phyloP scores from a whole-genome alignment of 2,888 invertebrate species.

The Busseola fusca region DNA sequence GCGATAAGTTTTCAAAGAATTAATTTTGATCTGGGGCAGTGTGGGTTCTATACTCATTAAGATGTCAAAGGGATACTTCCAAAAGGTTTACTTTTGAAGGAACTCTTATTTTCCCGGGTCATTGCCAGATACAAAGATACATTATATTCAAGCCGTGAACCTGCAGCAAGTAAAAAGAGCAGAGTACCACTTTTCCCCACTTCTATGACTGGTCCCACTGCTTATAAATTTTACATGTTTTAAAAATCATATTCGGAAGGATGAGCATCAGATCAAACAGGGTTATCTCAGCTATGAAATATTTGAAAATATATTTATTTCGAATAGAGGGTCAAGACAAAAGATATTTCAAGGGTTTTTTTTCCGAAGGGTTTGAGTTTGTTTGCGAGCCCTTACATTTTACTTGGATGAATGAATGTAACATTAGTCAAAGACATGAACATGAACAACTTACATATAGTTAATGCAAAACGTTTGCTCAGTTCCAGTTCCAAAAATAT shows the following conservation, averaged over 20 bases:
- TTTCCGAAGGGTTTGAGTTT: neutral
- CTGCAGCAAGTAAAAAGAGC: slow-evolving; percentile 34
- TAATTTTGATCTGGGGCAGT: neutral
- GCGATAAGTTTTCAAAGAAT: neutral
- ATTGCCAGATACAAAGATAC: slow-evolving; percentile 16
- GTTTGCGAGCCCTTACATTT: slow-evolving; percentile 12
- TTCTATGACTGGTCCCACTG: slow-evolving; percentile 3
- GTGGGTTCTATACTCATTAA: neutral
- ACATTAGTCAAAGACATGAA: slow-evolving; percentile 7
- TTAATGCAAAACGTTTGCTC: neutral
- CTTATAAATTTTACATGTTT: slow-evolving; percentile 38
- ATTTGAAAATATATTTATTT: slow-evolving; percentile 29
- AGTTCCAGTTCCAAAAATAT: neutral
- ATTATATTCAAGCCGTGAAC: slow-evolving; percentile 14
- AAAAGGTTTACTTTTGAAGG: neutral
- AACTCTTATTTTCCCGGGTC: slow-evolving; percentile 20
- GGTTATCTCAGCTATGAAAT: slow-evolving; percentile 36
- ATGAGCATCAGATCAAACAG: slow-evolving; percentile 42
- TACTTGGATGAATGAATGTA: neutral
- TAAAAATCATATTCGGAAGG: slow-evolving; percentile 38
- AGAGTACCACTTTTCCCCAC: slow-evolving; percentile 28
- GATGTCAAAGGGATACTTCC: slow-evolving; percentile 14
- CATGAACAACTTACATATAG: neutral
- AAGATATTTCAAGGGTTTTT: slow-evolving; percentile 26
- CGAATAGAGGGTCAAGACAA: slow-evolving; percentile 22